Evolutionary conservation across 1,140 invertebrate species (phyloP), one percentile per base, ranked within the genome.

Genomic region (Aphelenchoides fujianensis): DNA sequence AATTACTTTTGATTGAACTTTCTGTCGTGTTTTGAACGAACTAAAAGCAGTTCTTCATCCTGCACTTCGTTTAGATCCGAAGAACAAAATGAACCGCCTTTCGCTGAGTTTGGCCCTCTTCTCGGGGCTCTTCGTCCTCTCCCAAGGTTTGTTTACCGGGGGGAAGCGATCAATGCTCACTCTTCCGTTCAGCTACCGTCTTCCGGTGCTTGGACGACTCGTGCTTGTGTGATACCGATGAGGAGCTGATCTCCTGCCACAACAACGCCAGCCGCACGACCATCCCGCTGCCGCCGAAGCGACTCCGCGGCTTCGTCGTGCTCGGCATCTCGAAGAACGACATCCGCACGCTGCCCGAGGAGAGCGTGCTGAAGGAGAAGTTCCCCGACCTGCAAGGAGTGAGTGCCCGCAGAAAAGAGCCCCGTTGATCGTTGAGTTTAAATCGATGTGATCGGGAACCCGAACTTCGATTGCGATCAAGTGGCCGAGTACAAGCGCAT

Each of bases 231-330:
- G 78, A 76, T 37, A 76, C 74, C 36, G 77, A 76, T 30, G 76
- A 76, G 32, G 79, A 80, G 52, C 62, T 76, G 31, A 74, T 78
- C 28, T 70, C 76, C 28, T 78, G 76, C 36, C 76, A 78, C 63
- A 79, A 77, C 62, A 70, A 70, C 30, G 55, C 23, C 23, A 57
- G 68, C 5, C 57, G 79, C 16, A 41, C 41, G 1, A 16, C 61
- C 31, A n/a, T 78, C 7, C 53, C 62, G 23, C 7, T 78, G 7
- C 76, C 76, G 19, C 23, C 63, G 30, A 53, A 68, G 16, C 68
- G 75, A 5, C 53, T 78, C 9, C 32, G 78, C 30, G 76, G 76
- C 3, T 78, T 78, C 53, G 69, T 34, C 0, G 75, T 77, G 48
- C 41, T 78, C 41, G 76, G 77, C 12, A 54, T 78, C 12, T 79